These are phyloP conservation scores for Uropsilus gracilis DNA, from an alignment of 2,113 vertebrate genomes.

Conservation along the genomic window DNA sequence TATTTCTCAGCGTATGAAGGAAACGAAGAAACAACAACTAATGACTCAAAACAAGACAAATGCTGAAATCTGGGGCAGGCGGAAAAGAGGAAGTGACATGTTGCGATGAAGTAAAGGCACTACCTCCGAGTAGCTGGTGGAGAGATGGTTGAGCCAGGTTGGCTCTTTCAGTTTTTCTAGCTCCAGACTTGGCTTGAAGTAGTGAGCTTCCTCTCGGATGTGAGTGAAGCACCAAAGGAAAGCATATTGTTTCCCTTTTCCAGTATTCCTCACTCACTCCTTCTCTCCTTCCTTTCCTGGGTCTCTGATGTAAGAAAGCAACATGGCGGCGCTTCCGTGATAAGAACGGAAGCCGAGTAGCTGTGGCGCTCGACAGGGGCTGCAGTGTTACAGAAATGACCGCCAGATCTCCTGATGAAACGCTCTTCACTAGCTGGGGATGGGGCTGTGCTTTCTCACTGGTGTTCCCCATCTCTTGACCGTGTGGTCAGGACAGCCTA, in stretches of 20 bases:
- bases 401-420: conserved; percentile 17
- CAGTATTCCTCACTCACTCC: not conserved
- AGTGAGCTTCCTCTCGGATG: conserved; percentile 50
- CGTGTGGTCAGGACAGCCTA: not conserved
- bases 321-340: conserved; percentile 6
- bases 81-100: not conserved
- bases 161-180: not conserved
- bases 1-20: conserved; percentile 47
- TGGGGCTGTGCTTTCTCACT: not conserved
- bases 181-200: not conserved
- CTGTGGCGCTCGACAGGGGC: not conserved
- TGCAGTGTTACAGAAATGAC: not conserved
- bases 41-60: conserved; percentile 53
- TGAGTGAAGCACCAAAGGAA: conserved; percentile 45
- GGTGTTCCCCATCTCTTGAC: conserved; percentile 9
- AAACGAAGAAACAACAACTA: conserved; percentile 48
- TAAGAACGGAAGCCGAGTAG: not conserved
- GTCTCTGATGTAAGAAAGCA: conserved; percentile 41
- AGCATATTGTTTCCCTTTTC: not conserved
- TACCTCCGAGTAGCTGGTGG: conserved; percentile 3
- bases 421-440: not conserved
- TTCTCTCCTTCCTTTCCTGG: conserved; percentile 52
- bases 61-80: conserved; percentile 8
- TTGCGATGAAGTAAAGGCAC: conserved; percentile 26
- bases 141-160: not conserved